Conservation (phyloP, 1,140 invertebrate genomes). For the Chlorops oryzae region DNA sequence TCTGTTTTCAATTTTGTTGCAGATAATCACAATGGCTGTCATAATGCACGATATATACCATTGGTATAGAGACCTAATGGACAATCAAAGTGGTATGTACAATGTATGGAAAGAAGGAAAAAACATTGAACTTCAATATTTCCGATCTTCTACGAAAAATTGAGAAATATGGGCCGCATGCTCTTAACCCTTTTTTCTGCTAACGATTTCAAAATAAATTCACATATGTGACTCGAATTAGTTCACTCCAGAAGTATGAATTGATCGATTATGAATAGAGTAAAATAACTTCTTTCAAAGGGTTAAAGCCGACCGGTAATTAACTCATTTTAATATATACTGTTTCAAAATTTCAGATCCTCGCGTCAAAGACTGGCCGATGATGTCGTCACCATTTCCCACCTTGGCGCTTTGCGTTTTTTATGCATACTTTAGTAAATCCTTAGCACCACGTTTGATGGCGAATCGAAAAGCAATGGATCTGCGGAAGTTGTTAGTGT, state of each 20-base stretch:
- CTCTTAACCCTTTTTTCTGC: neutral
- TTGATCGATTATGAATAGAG: no score
- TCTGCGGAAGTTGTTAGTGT: conserved; percentile 70
- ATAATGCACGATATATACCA: conserved; percentile 59
- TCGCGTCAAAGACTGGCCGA: conserved; percentile 80
- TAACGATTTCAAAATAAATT: neutral
- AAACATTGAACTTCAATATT: conserved; percentile 1
- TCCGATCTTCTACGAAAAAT: neutral
- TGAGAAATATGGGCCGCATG: neutral
- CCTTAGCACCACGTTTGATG: conserved; percentile 81
- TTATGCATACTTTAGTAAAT: conserved; percentile 79
- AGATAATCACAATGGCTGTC: conserved; percentile 27
- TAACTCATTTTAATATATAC: neutral
- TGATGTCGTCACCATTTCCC: conserved; percentile 87
- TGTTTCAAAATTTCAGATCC: conserved; percentile 63
- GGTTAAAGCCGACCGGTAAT: no score
- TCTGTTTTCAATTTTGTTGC: conserved; percentile 3
- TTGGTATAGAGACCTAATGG: conserved; percentile 72
- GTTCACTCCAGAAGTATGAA: no score
- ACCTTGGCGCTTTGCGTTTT: conserved; percentile 76
- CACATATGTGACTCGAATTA: no score
- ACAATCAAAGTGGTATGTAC: conserved; percentile 70
- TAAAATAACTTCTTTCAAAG: no score
- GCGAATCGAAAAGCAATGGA: conserved; percentile 83
- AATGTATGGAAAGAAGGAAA: neutral